Conservation (phyloP, 2,797 vertebrate genomes). For the Cryptoprocta ferox region DNA sequence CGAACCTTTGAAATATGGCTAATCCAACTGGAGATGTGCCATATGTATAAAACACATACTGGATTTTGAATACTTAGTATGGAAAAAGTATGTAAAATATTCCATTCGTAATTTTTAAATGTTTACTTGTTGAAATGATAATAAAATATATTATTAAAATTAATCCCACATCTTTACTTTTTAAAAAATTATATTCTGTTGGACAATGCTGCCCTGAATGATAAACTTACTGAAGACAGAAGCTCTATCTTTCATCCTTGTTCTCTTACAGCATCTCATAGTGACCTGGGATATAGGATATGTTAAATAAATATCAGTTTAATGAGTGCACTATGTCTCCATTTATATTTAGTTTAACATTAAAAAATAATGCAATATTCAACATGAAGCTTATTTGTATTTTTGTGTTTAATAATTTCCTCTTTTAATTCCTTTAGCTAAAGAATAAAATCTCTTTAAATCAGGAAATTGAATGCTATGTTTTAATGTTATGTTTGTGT, state of each 20-base stretch:
- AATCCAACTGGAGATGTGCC: neutral
- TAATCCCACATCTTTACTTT: slow-evolving; percentile 5
- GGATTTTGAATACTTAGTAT: neutral
- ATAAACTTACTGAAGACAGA: neutral
- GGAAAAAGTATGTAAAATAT: neutral
- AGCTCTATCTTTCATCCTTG: neutral
- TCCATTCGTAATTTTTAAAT: neutral
- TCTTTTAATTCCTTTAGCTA: slow-evolving; percentile 24
- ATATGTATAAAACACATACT: neutral
- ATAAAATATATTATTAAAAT: slow-evolving; percentile 37
- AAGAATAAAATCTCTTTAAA: slow-evolving; percentile 54
- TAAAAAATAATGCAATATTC: neutral
- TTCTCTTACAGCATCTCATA: neutral
- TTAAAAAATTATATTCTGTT: neutral
- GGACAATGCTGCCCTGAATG: neutral
- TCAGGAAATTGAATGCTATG: slow-evolving; percentile 14
- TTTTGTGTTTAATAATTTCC: slow-evolving; percentile 31
- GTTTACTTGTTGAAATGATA: slow-evolving; percentile 19
- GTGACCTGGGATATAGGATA: neutral
- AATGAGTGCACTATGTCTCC: neutral
- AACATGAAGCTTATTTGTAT: slow-evolving; percentile 32
- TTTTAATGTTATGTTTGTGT: slow-evolving; percentile 13
- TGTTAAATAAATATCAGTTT: slow-evolving; percentile 22
- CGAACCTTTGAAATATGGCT: neutral
- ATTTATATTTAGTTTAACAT: slow-evolving; percentile 8